These are phyloP conservation scores for Nudaria mundana DNA, from an alignment of 2,888 invertebrate species.

Conservation along the genomic window DNA sequence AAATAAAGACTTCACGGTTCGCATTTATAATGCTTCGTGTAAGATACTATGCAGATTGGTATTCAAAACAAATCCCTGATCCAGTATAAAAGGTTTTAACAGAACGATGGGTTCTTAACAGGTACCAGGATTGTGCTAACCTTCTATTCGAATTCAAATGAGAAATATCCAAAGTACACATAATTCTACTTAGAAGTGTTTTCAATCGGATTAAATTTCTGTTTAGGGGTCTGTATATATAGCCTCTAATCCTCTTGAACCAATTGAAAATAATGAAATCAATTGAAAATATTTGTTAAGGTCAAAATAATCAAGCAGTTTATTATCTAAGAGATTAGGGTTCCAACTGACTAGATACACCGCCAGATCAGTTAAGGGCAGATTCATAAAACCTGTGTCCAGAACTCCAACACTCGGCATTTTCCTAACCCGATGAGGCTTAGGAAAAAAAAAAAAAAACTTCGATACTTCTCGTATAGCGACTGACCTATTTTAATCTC, in stretches of 20 bases:
- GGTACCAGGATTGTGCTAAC: background rate
- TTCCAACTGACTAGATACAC: no score
- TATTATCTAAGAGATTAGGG: no score
- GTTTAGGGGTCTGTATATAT: no score
- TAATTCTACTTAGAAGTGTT: background rate
- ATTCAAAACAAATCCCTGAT: conserved; percentile 32
- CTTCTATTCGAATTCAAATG: background rate
- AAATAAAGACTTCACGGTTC: background rate
- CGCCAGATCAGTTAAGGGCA: no score
- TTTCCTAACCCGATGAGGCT: no score
- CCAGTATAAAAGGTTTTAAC: conserved; percentile 21
- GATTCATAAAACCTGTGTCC: no score
- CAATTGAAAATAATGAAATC: background rate
- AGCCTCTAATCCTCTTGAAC: background rate
- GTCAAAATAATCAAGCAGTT: background rate
- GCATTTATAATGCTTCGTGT: conserved; percentile 11
- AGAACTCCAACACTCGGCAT: no score
- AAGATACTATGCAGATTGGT: conserved; percentile 32
- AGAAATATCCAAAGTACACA: background rate
- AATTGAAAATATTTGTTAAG: background rate
- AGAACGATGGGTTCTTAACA: conserved; percentile 16
- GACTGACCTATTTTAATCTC: no score
- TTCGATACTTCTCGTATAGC: no score
- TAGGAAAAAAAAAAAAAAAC: no score
- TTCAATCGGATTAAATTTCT: background rate